These are phyloP conservation scores for Aplysia californica DNA, from an alignment of 1,140 invertebrate species.

Conservation along the genomic window DNA sequence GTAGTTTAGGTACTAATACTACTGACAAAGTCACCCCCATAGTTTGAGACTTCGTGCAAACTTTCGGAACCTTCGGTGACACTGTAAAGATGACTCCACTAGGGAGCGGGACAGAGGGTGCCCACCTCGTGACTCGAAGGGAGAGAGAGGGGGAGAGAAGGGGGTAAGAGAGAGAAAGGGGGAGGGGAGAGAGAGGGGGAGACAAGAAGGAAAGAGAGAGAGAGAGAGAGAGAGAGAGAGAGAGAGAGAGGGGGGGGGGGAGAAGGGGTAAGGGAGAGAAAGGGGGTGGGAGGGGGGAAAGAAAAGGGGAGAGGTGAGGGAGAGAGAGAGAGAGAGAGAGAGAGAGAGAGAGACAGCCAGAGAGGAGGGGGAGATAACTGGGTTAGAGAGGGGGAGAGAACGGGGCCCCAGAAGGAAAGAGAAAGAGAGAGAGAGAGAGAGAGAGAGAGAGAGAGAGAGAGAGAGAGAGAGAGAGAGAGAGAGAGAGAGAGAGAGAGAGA, in stretches of 20 bases:
- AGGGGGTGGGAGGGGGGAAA: neutral
- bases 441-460: neutral
- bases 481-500: neutral
- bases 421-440: neutral
- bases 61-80: neutral
- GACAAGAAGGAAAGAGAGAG: neutral
- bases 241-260: too few relatives aligned
- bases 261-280: neutral
- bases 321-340: neutral
- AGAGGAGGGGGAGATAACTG: neutral
- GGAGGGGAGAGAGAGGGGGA: neutral
- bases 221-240: neutral
- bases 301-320: neutral
- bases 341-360: neutral
- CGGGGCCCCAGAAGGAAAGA: neutral
- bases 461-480: neutral
- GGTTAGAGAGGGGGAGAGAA: neutral
- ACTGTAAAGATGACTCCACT: neutral
- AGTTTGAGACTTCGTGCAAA: neutral
- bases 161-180: neutral
- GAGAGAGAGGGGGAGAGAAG: conserved; percentile 7
- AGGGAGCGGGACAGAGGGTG: neutral
- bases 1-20: too few relatives aligned
- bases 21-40: neutral
- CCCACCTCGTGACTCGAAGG: too few relatives aligned